phyloP scores from a whole-genome alignment of 2,888 invertebrate genomes.

The Cataglyphis livida region DNA sequence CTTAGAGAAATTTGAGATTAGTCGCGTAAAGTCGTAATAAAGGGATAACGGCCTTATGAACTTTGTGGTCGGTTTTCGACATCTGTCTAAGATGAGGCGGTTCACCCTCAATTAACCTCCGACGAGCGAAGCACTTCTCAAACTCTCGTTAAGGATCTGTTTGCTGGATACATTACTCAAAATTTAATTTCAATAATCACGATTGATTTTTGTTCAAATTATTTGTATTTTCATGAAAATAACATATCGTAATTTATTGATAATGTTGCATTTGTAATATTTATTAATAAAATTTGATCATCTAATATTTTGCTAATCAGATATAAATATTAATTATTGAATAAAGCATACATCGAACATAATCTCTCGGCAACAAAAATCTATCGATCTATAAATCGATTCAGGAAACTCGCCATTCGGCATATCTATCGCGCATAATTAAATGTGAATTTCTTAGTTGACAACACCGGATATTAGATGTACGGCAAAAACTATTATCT shows the following conservation, averaged over 20 bases:
- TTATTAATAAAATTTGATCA: neutral
- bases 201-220: neutral
- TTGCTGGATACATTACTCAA: slow-evolving; percentile 12
- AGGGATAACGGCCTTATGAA: slow-evolving; percentile 64
- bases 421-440: neutral
- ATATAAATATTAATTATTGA: neutral
- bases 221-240: neutral
- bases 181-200: slow-evolving; percentile 13
- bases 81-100: slow-evolving; percentile 76
- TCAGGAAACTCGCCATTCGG: neutral
- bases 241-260: neutral
- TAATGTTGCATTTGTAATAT: no score
- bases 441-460: neutral
- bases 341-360: neutral
- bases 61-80: slow-evolving; percentile 70
- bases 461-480: slow-evolving; percentile 8
- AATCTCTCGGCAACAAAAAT: neutral
- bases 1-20: slow-evolving; percentile 58
- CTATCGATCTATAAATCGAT: neutral
- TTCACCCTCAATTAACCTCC: slow-evolving; percentile 69
- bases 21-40: slow-evolving; percentile 53
- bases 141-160: slow-evolving; percentile 75
- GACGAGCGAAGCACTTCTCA: slow-evolving; percentile 68
- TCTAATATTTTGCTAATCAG: neutral
- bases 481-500: neutral